Evolutionary conservation across 2,797 vertebrate genomes (phyloP).

Genomic region (Garrulus glandarius): DNA sequence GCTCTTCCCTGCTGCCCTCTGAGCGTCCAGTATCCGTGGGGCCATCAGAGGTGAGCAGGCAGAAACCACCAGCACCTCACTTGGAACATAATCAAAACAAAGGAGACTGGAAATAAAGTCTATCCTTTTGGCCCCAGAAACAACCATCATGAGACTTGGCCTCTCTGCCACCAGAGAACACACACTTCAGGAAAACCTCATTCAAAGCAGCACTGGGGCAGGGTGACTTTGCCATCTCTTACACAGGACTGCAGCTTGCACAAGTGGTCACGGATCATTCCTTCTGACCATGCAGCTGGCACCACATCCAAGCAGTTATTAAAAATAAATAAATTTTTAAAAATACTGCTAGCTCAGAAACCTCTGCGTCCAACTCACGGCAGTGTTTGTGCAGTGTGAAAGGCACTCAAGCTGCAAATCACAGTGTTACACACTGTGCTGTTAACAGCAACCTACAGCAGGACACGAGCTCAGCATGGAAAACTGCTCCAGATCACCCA

Average conservation of each 20-base stretch:
- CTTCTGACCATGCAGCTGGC: not conserved
- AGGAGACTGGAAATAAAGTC: not conserved
- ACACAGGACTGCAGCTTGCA: not conserved
- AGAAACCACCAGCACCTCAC: not conserved
- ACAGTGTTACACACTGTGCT: fast-evolving
- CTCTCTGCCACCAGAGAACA: not conserved
- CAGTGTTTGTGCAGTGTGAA: not conserved
- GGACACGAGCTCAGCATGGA: not conserved
- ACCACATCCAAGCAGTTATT: not conserved
- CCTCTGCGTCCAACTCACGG: fast-evolving
- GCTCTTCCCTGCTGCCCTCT: not conserved
- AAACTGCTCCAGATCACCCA: not conserved
- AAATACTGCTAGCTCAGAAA: not conserved
- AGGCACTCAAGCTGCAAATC: not conserved
- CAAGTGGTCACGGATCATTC: not conserved
- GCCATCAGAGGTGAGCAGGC: not conserved
- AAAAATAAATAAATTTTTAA: not conserved
- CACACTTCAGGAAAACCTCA: not conserved
- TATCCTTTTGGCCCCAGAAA: not conserved
- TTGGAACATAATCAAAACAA: not conserved
- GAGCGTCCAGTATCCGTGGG: not conserved
- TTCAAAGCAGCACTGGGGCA: not conserved
- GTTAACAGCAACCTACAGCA: not conserved
- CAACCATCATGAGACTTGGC: not conserved
- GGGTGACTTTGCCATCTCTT: not conserved